Evolutionary conservation across 2,113 vertebrate species (phyloP).

Genomic region (Opisthocomus hoazin): DNA sequence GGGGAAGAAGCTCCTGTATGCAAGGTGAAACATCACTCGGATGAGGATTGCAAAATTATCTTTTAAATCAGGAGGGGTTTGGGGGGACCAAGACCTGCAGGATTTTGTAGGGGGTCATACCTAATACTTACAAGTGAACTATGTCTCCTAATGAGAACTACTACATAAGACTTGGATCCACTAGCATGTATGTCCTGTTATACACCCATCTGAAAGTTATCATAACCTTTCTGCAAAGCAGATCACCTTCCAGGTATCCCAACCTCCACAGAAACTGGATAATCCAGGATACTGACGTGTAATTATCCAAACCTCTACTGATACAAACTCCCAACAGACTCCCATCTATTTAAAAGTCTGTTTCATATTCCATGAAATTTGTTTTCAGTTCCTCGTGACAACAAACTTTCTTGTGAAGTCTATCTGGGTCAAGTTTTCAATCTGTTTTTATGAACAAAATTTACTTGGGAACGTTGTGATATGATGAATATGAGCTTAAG

Average conservation of each 20-base stretch:
- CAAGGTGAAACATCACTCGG: not conserved
- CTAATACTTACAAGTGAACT: not conserved
- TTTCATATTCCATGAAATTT: not conserved
- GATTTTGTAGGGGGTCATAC: not conserved
- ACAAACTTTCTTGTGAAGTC: constrained; percentile 38
- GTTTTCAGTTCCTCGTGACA: constrained; percentile 29
- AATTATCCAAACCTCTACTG: not conserved
- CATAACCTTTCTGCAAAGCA: not conserved
- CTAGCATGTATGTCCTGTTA: not conserved
- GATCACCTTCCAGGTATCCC: not conserved
- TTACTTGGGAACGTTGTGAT: not conserved
- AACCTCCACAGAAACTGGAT: not conserved
- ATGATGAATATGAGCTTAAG: constrained; percentile 36
- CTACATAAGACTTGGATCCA: not conserved
- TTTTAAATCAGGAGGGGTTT: not conserved
- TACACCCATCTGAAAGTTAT: not conserved
- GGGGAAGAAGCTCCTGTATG: not conserved
- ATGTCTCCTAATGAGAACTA: not conserved
- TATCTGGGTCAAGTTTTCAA: constrained; percentile 46
- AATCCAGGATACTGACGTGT: not conserved
- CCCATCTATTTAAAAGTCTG: not conserved
- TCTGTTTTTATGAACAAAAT: constrained; percentile 32
- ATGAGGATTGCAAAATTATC: not conserved
- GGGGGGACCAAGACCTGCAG: not conserved
- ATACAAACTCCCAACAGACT: not conserved